Conservation (phyloP, 2,797 vertebrate genomes). For the Gephyroberyx darwinii region DNA sequence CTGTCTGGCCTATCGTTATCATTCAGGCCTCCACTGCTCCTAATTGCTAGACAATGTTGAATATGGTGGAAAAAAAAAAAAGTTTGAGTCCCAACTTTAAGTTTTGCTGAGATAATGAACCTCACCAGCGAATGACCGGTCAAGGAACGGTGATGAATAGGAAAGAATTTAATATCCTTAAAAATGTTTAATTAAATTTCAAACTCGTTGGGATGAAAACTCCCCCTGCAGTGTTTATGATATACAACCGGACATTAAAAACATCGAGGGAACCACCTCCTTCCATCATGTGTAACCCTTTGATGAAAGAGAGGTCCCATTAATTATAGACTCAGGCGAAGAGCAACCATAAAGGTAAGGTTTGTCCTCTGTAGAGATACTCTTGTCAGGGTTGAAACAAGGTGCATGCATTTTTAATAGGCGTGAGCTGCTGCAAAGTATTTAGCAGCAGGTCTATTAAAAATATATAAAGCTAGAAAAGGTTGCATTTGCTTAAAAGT, state of each 20-base stretch:
- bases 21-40: neutral
- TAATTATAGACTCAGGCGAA: slow-evolving; percentile 27
- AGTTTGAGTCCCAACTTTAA: neutral
- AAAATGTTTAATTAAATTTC: slow-evolving; percentile 19
- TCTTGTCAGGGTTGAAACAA: slow-evolving; percentile 62
- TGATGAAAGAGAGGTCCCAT: slow-evolving; percentile 31
- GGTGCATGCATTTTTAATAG: slow-evolving; percentile 72
- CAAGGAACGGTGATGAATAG: slow-evolving; percentile 13
- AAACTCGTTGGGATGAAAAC: slow-evolving; percentile 4
- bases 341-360: slow-evolving; percentile 50
- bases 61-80: neutral
- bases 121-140: slow-evolving; percentile 1
- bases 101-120: slow-evolving; percentile 6
- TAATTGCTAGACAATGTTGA: neutral
- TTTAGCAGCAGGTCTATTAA: slow-evolving; percentile 62
- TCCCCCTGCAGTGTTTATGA: slow-evolving; percentile 1
- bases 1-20: neutral
- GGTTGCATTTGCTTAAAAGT: slow-evolving; percentile 45
- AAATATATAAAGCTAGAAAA: slow-evolving; percentile 60
- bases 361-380: slow-evolving; percentile 45
- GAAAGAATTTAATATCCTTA: slow-evolving; percentile 17
- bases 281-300: slow-evolving; percentile 17
- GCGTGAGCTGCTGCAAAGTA: slow-evolving; percentile 53
- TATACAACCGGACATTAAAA: slow-evolving; percentile 1
- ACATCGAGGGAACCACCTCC: neutral